A percentile compares a stretch with the other conserved stretches of the same genome.
Evolutionary conservation across 2,113 vertebrate genomes (phyloP).

Genomic region (Vulpes lagopus): DNA sequence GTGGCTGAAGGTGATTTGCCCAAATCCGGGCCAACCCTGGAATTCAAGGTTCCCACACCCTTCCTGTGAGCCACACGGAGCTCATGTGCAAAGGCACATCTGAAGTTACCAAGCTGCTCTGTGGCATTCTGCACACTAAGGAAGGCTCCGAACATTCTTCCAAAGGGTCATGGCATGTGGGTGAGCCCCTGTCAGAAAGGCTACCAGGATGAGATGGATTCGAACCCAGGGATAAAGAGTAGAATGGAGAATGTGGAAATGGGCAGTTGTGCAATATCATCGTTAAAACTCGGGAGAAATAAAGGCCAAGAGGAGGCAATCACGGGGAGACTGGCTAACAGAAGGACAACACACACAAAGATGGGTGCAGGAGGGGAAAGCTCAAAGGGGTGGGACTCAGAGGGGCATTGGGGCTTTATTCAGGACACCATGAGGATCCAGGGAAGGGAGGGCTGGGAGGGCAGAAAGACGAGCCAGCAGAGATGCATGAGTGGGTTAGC

Average conservation of each 20-base stretch:
- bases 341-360: neutral
- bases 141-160: neutral
- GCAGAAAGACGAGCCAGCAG: neutral
- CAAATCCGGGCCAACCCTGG: no score
- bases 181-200: neutral
- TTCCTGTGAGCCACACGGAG: neutral
- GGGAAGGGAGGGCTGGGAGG: neutral
- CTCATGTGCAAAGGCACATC: neutral
- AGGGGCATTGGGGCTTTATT: neutral
- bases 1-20: neutral
- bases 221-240: neutral
- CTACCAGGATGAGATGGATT: neutral
- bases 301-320: neutral
- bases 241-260: neutral
- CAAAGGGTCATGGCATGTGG: rapidly evolving
- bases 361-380: neutral
- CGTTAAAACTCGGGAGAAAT: neutral
- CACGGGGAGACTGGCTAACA: rapidly evolving
- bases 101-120: neutral
- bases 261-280: neutral
- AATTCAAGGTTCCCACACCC: neutral
- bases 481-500: neutral
- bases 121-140: neutral
- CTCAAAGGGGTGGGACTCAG: neutral
- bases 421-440: neutral